Base-by-base conservation (phyloP, 2,888 invertebrate genomes). In the Luperina nickerlii region DNA sequence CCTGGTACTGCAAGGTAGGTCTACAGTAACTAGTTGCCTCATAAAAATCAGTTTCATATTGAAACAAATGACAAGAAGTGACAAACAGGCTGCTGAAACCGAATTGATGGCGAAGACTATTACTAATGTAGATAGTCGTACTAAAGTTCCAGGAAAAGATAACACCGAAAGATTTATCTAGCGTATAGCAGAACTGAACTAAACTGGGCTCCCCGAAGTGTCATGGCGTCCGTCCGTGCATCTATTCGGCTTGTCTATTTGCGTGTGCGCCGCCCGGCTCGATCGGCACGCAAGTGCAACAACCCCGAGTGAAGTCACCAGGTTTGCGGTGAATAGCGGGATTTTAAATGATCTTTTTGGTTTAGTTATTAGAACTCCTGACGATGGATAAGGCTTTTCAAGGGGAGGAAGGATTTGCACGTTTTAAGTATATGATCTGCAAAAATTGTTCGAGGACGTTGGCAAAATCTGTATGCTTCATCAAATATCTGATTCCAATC, bases 221-320 rank as follows among this genome's bases (percentile, higher is more conserved):
- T 72, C 74, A 79, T 70, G 78, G 69, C 72, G 81, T 62, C 76
- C 24, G 67, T 77, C 76, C 24, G 67, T 77, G 84, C 86, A 87
- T 86, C 71, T 86, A 82, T 81, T 81, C n/a, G 78, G 81, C 65
- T 57, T 78, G 82, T 86, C 90, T 91, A 91, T 91, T 91, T 90
- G 87, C 82, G 90, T 78, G 80, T 75, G 75, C 80, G 83, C 42
- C 45, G 79, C 68, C 27, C 69, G 77, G 78, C 82, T n/a, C 81
- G 81, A 68, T 68, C 70, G 80, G 75, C 71, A 73, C 73, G 83
- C 66, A 81, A 87, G 90, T 89, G 89, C 90, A 88, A 83, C 86
- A 90, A 90, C 89, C 90, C 86, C 90, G 82, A n/a, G 42, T 74
- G 48, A 60, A 63, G 82, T 83, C 73, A 11, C 87, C 88, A 86